A percentile compares a stretch with the other conserved stretches of the same genome.
Conservation (phyloP, 2,113 vertebrate species). For the Syngnathus scovelli region DNA sequence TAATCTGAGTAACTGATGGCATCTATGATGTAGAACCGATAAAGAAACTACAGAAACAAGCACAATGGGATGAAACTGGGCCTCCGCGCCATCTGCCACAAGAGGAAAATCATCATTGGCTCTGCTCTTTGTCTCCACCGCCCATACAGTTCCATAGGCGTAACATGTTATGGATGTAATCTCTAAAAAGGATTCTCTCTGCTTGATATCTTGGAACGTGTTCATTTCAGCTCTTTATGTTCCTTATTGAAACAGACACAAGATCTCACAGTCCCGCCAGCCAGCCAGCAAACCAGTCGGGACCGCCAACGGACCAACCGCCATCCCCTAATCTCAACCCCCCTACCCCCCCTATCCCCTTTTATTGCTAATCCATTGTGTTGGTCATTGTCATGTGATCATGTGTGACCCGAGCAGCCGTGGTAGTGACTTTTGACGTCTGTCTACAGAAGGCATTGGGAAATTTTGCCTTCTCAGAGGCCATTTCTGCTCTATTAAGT, state of each 20-base stretch:
- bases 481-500: not conserved
- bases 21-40: not conserved
- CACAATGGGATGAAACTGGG: slow-evolving; percentile 5
- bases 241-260: slow-evolving; percentile 57
- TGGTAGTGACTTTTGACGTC: slow-evolving; percentile 28
- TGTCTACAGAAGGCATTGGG: not conserved
- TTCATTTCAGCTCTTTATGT: slow-evolving; percentile 68
- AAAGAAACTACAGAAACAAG: slow-evolving; percentile 3
- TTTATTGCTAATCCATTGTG: slow-evolving; percentile 65
- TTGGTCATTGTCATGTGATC: slow-evolving; percentile 68
- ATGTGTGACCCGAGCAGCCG: slow-evolving; percentile 54
- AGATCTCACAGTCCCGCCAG: slow-evolving; percentile 34
- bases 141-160: slow-evolving; percentile 63
- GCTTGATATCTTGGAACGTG: slow-evolving; percentile 64
- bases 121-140: slow-evolving; percentile 47
- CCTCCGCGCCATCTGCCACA: slow-evolving; percentile 26
- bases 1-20: not conserved
- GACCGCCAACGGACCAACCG: slow-evolving; percentile 34
- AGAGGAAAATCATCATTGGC: slow-evolving; percentile 36
- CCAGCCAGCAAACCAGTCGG: slow-evolving; percentile 27
- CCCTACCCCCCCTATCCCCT: slow-evolving; percentile 33
- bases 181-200: slow-evolving; percentile 68
- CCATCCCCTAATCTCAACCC: slow-evolving; percentile 63
- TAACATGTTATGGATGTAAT: slow-evolving; percentile 67
- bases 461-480: not conserved